Evolutionary conservation across 92 coral and sea anemone species (phyloP), one percentile per base, ranked within the genome.

Genomic region (Epizoanthus rinbou): DNA sequence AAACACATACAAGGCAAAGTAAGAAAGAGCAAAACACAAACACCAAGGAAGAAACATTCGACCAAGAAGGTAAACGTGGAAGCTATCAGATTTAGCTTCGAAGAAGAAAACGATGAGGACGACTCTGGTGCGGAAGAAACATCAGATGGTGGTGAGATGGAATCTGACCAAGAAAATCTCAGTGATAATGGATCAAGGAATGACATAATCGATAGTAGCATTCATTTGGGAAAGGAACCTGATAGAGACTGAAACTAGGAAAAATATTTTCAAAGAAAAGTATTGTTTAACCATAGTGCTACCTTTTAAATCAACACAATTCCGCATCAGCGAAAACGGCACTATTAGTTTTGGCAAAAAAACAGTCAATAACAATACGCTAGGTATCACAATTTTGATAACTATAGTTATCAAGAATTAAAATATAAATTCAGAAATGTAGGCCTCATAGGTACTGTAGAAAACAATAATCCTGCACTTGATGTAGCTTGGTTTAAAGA

Each of bases 181-280:
- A 74, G 87, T 50, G 97, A 93, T 39, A 73, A 78, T 52, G 97
- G 94, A 39, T 86, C 97, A 4, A 74, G 88, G 58, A 93, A 93
- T 73, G 92, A 90, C 22, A 81, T 93, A 4, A 59, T 92, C 9
- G 85, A 89, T 85, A 73, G 67, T 6, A 76, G 84, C 8, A 81
- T 25, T 13, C 87, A 57, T 9, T 22, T 76, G 52, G 71, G 64
- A 14, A 83, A 87, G n/a, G 70, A 45, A 31, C 9, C 22, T 3
- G 45, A 28, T 19, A 6, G 22, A 14, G 25, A 24, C 39, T 37
- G 16, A 22, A 64, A 14, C 16, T 15, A 18, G 16, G 53, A 33
- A 47, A 69, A 69, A 31, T 3, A 37, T 23, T 31, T n/a, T n/a
- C 15, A 23, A 50, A 10, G 8, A 8, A 8, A 11, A 47, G 3